Conservation (phyloP, 2,113 vertebrate species). For the Dolichallabes microphthalmus region DNA sequence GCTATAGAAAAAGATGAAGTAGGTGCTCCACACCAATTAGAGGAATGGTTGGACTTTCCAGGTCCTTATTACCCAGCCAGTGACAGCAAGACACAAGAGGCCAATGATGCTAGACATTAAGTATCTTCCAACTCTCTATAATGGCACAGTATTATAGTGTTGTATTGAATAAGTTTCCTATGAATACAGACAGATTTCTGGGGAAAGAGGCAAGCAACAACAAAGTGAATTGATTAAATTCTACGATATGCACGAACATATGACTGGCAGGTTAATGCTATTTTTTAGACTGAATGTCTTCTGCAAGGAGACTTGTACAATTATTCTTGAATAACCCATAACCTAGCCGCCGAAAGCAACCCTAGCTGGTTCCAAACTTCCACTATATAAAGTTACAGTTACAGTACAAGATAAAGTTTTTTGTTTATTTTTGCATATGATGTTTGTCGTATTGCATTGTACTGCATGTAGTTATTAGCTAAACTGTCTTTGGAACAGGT, state of each 20-base stretch:
- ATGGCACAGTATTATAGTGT: background rate
- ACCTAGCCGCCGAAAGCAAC: background rate
- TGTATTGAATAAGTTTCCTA: background rate
- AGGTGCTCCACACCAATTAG: slow-evolving; percentile 33
- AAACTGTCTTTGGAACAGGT: background rate
- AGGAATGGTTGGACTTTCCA: slow-evolving; percentile 3
- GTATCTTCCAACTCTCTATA: background rate
- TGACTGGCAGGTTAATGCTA: slow-evolving; percentile 20
- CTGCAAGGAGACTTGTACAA: background rate
- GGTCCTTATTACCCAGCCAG: slow-evolving; percentile 36
- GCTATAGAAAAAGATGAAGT: background rate
- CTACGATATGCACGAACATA: background rate
- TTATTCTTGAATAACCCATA: background rate
- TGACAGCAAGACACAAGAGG: slow-evolving; percentile 10
- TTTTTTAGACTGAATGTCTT: background rate
- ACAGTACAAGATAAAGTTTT: background rate
- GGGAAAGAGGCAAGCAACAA: slow-evolving; percentile 1
- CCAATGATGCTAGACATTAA: background rate
- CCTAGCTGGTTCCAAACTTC: background rate
- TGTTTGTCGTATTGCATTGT: background rate
- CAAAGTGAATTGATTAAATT: background rate
- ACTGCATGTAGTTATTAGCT: background rate
- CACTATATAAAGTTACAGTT: too few species aligned
- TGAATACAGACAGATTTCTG: background rate
- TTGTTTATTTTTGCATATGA: background rate